Evolutionary conservation across 2,113 vertebrate genomes (phyloP), one percentile per base, ranked within the genome.

Genomic region (Miniopterus natalensis): DNA sequence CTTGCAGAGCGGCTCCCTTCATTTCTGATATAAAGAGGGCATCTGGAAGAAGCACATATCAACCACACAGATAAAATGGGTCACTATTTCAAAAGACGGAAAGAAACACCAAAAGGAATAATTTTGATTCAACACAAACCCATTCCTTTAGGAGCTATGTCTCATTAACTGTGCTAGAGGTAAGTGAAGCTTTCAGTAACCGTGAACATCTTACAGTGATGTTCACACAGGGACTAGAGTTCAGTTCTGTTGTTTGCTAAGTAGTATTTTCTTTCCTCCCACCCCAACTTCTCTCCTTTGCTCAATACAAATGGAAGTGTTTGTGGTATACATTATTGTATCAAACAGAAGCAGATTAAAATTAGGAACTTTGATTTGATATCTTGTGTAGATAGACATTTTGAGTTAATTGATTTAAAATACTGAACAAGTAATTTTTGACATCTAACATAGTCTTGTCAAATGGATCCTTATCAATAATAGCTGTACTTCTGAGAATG

Each of bases 341-440:
- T 77, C 29, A 77, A 53, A 77, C 55, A 95, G 88, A 88, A 93
- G 53, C 45, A 68, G 17, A 88, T 91, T 93, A 85, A 73, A 88
- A 91, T 78, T 65, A 91, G 61, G 14, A 92, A 74, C 57, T 85
- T 73, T 73, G 17, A 53, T 78, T 77, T 88, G 42, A 75, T 89
- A 63, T 90, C 7, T 84, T 92, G 90, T 4, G 4, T 23, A 89
- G 47, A 53, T 68, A 95, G 68, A 79, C 36, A 65, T 79, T 83
- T 66, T 55, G 47, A 84, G 15, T 91, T 92, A 89, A 74, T 86
- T 85, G 65, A 71, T 89, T 74, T 88, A 51, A 97, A 96, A 87
- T 95, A 79, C 20, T 77, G 40, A 77, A 49, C 25, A 94, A 42
- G 8, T 95, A 45, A 92, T 42, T 92, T 66, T 71, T 96, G 31